phyloP scores from a whole-genome alignment of 2,888 invertebrate genomes.

The Dorcus hopei region DNA sequence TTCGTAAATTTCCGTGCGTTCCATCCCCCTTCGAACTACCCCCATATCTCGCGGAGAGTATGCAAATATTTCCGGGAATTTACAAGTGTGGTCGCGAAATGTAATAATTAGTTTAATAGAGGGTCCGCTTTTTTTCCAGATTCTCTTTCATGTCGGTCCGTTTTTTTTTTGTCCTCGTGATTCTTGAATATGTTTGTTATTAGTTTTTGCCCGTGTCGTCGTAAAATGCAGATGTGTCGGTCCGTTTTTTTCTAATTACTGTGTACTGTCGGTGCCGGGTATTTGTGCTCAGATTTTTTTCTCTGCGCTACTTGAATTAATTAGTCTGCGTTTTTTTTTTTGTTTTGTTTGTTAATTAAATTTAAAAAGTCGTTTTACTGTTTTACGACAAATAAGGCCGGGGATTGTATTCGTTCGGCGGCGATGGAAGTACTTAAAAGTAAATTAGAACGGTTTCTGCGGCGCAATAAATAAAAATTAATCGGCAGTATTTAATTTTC shows the following conservation, averaged over 20 bases:
- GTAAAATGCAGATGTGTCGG: slow-evolving; percentile 1
- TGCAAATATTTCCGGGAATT: slow-evolving; percentile 35
- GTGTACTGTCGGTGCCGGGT: too few relatives aligned
- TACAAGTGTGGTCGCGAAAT: slow-evolving; percentile 30
- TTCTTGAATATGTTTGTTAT: background rate
- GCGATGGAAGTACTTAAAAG: too few relatives aligned
- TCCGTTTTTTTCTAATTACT: too few relatives aligned
- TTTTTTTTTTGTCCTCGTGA: background rate
- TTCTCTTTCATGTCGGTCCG: background rate
- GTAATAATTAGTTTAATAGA: slow-evolving; percentile 30
- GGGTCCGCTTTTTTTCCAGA: slow-evolving; percentile 7
- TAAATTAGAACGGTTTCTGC: too few relatives aligned
- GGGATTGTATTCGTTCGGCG: too few relatives aligned
- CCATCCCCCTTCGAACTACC: slow-evolving; percentile 23
- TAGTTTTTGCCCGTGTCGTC: background rate
- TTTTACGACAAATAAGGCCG: too few relatives aligned
- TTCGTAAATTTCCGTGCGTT: slow-evolving; percentile 37
- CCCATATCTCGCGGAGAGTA: slow-evolving; percentile 23
- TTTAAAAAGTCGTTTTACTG: too few relatives aligned
- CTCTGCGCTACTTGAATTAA: background rate
- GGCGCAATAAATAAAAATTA: background rate
- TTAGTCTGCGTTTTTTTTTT: slow-evolving; percentile 2
- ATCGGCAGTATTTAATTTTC: background rate
- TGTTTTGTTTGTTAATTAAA: background rate
- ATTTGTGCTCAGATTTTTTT: too few relatives aligned